Percentiles rank a stretch among this genome's conserved stretches.
These are phyloP conservation scores for Intellagama lesueurii DNA, from an alignment of 2,797 vertebrate genomes.

Conservation along the genomic window DNA sequence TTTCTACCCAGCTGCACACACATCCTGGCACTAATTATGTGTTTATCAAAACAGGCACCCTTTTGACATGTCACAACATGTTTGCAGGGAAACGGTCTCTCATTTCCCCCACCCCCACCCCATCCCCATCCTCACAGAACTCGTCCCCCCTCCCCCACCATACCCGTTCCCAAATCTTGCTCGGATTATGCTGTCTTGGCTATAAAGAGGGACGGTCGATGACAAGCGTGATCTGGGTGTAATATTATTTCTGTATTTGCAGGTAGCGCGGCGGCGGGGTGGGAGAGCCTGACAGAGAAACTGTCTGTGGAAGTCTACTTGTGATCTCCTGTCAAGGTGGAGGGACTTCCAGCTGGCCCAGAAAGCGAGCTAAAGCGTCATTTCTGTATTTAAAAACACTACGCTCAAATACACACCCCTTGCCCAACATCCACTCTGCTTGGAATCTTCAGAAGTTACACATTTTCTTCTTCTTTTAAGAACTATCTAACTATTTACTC, in stretches of 20 bases:
- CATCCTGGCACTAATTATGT: constrained; percentile 55
- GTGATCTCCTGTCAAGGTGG: not conserved
- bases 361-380: not conserved
- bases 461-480: not conserved
- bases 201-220: not conserved
- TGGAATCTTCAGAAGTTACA: not conserved
- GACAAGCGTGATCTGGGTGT: not conserved
- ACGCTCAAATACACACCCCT: no score
- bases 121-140: not conserved
- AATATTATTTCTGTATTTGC: not conserved
- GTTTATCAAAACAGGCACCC: constrained; percentile 56
- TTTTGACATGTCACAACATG: constrained; percentile 53
- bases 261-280: not conserved
- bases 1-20: constrained; percentile 45
- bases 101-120: no score
- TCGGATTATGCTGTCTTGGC: constrained; percentile 3
- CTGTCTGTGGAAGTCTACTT: not conserved
- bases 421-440: not conserved
- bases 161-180: constrained; percentile 15
- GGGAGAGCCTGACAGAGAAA: not conserved
- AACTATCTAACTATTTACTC: not conserved
- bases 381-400: not conserved
- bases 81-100: constrained; percentile 22
- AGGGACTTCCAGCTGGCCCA: not conserved
- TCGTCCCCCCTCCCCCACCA: not conserved